Base-by-base conservation (phyloP, 2,797 vertebrate species). In the Sebastes trivittatus region DNA sequence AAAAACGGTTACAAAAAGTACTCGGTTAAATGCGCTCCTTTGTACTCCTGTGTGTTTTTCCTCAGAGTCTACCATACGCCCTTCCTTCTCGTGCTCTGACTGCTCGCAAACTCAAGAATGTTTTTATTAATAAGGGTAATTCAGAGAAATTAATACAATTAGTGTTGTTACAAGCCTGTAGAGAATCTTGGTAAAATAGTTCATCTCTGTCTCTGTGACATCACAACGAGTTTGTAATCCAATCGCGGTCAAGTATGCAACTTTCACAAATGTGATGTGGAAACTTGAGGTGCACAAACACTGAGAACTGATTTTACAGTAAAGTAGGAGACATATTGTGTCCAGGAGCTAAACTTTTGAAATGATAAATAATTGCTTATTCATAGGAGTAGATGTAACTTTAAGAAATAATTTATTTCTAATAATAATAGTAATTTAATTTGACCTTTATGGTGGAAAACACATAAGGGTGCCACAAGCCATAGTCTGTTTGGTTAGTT, bases 401-500 rank as follows among this genome's bases (percentile, higher is more conserved):
- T 27, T 4, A 32, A 25, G 10, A 14, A 11, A 29, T 11, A 36
- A 36, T 1, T 13, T 34, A 13, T 34, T 34, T 34, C 32, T 34
- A 34, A 34, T 34, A 34, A 11, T 34, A 34, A 34, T 34, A 34
- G 38, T 42, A 42, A 42, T 1, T 14, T 36, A 1, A 64, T 18
- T 20, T 1, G n/a, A 62, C 14, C 7, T 7, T 67, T 36, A 0
- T 11, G 14, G 18, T 16, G 1, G 6, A 7, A 6, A 25, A 14
- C 14, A 2, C 18, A 36, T 16, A 23, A n/a, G 18, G 42, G 42
- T 18, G 6, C 16, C 18, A 49, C 46, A 20, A 49, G 46, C 46
- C 46, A 8, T 49, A 20, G 46, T 1, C 46, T 0, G 0, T 49
- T 46, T 46, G 16, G 0, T 7, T 46, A 46, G 42, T 46, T 0